Evolutionary conservation across 1,140 invertebrate species (phyloP).

Genomic region (Ctenoplectra terminalis): DNA sequence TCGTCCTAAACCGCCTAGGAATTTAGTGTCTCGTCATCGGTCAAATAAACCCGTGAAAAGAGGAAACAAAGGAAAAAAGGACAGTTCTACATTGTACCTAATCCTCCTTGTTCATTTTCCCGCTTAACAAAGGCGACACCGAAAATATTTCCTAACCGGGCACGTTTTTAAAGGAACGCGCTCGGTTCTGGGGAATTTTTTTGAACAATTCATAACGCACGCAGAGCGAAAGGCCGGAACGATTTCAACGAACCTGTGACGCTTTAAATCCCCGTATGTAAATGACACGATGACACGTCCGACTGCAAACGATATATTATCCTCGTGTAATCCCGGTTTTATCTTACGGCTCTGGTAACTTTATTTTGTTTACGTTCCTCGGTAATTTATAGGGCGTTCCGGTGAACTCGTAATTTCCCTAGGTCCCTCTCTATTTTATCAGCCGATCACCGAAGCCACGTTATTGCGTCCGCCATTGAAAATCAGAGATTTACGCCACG

Average conservation of each 20-base stretch:
- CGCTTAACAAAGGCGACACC: background rate
- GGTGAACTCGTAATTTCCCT: background rate
- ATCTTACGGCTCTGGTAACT: slow-evolving; percentile 30
- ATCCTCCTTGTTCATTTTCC: slow-evolving; percentile 6
- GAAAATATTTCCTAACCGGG: slow-evolving; percentile 1
- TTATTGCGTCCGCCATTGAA: background rate
- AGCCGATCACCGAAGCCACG: background rate
- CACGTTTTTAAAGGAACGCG: background rate
- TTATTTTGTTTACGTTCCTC: slow-evolving; percentile 20
- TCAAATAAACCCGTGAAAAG: background rate
- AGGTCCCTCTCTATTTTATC: background rate
- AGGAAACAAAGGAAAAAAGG: background rate
- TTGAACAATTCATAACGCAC: background rate
- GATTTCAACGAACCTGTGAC: background rate
- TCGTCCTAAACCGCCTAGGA: background rate
- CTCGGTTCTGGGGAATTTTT: background rate
- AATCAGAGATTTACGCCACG: slow-evolving; percentile 9
- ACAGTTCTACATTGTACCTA: background rate
- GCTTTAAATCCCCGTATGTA: slow-evolving; percentile 31
- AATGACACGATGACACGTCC: slow-evolving; percentile 14
- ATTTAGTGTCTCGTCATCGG: background rate
- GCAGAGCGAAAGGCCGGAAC: background rate
- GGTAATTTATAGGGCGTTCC: background rate
- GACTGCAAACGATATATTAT: slow-evolving; percentile 8
- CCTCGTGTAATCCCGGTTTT: background rate